These are phyloP conservation scores for Lethocerus indicus DNA, from an alignment of 1,140 invertebrate genomes.

Conservation along the genomic window DNA sequence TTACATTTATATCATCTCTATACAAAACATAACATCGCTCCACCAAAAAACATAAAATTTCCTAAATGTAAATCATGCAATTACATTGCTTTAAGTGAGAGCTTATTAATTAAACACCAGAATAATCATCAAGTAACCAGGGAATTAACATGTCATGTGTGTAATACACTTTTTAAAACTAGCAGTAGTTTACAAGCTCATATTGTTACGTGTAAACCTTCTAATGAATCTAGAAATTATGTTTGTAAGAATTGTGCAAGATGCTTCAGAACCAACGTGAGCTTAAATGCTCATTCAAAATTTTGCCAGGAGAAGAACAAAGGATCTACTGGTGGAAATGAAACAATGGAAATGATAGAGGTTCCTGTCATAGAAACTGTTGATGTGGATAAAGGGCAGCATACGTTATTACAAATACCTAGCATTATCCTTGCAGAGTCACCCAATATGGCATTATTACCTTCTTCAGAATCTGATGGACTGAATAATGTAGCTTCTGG, in stretches of 20 bases:
- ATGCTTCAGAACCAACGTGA: constrained; percentile 39
- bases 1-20: constrained; percentile 64
- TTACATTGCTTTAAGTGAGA: constrained; percentile 52
- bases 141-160: constrained; percentile 26
- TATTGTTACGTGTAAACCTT: constrained; percentile 8
- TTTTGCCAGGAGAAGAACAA: constrained; percentile 2
- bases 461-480: constrained; percentile 16
- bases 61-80: constrained; percentile 58
- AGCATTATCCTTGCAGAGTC: constrained; percentile 14
- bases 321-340: background rate
- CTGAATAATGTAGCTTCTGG: constrained; percentile 15
- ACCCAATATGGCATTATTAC: constrained; percentile 11
- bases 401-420: constrained; percentile 13
- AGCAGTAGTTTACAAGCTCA: constrained; percentile 5
- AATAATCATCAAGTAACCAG: constrained; percentile 20
- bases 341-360: constrained; percentile 15
- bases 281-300: constrained; percentile 43
- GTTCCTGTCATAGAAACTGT: constrained; percentile 11
- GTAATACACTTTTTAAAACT: constrained; percentile 29
- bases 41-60: constrained; percentile 48
- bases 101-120: constrained; percentile 40
- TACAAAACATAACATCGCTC: constrained; percentile 56
- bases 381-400: constrained; percentile 3
- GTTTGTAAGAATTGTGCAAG: constrained; percentile 51
- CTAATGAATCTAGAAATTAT: constrained; percentile 24